A percentile compares a stretch with the other conserved stretches of the same genome.
These are phyloP conservation scores for Pterocles gutturalis DNA, from an alignment of 2,113 vertebrate genomes.

Conservation along the genomic window DNA sequence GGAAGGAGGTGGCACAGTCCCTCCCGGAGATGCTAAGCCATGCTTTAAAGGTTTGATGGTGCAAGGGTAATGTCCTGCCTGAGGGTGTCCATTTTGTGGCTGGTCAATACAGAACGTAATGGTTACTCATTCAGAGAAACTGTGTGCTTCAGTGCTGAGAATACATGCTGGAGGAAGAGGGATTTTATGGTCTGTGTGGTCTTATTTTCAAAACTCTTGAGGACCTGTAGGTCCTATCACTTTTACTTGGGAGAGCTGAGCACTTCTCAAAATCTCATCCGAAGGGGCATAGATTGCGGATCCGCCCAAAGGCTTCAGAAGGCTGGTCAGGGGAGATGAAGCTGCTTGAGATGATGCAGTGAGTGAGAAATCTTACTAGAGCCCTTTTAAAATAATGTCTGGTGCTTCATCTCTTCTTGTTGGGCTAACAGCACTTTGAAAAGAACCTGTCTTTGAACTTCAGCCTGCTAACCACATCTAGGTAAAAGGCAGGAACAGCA, in stretches of 20 bases:
- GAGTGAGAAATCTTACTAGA: background rate
- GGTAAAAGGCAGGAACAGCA: background rate
- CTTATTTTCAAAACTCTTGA: background rate
- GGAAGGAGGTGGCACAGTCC: background rate
- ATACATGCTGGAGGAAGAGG: background rate
- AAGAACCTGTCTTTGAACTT: background rate
- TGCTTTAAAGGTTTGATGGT: background rate
- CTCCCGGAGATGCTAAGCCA: background rate
- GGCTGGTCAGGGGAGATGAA: background rate
- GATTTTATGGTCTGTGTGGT: background rate
- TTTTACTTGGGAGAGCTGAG: background rate
- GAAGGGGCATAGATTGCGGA: accelerated
- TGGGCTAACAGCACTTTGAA: background rate
- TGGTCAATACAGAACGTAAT: accelerated
- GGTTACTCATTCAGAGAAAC: background rate
- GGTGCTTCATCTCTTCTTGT: background rate
- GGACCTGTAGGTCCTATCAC: background rate
- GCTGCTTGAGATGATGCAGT: background rate
- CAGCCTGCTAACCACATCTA: background rate
- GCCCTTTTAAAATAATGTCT: background rate
- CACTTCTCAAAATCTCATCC: background rate
- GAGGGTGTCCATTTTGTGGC: background rate
- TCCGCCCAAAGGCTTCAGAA: background rate
- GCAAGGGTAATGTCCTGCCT: background rate
- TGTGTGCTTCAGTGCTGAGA: background rate